phyloP scores from a whole-genome alignment of 2,797 vertebrate genomes.

The Poeciliopsis turneri region DNA sequence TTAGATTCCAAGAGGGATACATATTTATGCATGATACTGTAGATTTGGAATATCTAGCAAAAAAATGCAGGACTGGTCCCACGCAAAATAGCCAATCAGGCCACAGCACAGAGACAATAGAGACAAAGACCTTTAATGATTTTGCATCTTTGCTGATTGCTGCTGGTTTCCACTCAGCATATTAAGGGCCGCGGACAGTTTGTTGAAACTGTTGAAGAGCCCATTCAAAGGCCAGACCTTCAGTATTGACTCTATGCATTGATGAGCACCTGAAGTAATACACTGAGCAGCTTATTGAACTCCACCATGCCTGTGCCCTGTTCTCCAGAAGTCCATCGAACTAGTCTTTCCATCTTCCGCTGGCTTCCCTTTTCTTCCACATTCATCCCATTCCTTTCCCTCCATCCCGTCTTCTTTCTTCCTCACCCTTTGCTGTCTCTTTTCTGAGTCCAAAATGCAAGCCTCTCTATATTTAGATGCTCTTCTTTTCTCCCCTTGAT shows the following conservation, averaged over 20 bases:
- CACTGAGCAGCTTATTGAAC: slow-evolving; percentile 34
- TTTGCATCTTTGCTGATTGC: slow-evolving; percentile 29
- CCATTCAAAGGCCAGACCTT: slow-evolving; percentile 24
- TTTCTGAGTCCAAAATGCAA: slow-evolving; percentile 71
- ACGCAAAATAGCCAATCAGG: not conserved
- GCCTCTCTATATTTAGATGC: slow-evolving; percentile 80
- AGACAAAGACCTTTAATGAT: slow-evolving; percentile 32
- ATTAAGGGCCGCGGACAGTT: not conserved
- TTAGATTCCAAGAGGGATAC: not conserved
- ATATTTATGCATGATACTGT: not conserved
- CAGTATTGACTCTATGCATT: slow-evolving; percentile 41
- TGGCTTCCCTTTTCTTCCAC: slow-evolving; percentile 31
- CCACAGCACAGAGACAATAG: slow-evolving; percentile 12
- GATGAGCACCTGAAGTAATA: slow-evolving; percentile 49
- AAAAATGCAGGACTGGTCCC: slow-evolving; percentile 2
- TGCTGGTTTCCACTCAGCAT: slow-evolving; percentile 23
- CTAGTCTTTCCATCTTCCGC: slow-evolving; percentile 17
- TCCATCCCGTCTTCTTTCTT: slow-evolving; percentile 46
- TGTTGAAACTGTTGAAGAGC: slow-evolving; percentile 20
- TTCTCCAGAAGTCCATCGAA: slow-evolving; percentile 37
- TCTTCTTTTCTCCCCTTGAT: slow-evolving; percentile 74
- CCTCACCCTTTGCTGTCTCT: slow-evolving; percentile 71
- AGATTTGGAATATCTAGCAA: not conserved
- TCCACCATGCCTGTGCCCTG: slow-evolving; percentile 34
- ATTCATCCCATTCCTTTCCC: slow-evolving; percentile 21